Conservation (phyloP, 2,888 invertebrate genomes). For the Meloe dianella region DNA sequence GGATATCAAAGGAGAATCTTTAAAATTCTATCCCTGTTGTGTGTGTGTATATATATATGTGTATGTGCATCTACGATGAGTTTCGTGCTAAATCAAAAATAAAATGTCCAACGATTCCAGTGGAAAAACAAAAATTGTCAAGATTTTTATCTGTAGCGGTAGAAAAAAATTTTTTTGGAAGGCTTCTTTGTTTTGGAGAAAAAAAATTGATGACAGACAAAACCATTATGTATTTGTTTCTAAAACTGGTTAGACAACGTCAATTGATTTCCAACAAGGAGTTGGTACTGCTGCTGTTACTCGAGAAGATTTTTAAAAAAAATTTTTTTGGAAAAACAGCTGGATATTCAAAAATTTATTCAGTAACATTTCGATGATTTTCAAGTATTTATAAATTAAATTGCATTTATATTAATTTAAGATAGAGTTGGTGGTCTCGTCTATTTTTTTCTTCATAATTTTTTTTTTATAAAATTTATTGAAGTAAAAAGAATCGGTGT, state of each 20-base stretch:
- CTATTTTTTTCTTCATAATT: background rate
- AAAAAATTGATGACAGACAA: conserved; percentile 1
- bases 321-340: background rate
- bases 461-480: background rate
- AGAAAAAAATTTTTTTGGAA: background rate
- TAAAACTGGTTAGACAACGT: conserved; percentile 1
- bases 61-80: background rate
- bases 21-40: background rate
- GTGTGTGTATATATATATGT: too few relatives aligned
- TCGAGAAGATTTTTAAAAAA: background rate
- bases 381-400: background rate
- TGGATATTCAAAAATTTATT: background rate
- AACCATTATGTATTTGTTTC: background rate
- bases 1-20: conserved; percentile 46
- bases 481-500: background rate
- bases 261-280: background rate
- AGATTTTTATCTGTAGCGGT: background rate
- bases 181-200: background rate
- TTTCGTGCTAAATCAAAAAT: conserved; percentile 6
- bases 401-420: background rate
- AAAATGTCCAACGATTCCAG: background rate
- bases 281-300: background rate
- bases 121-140: background rate
- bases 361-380: background rate
- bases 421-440: background rate